Evolutionary conservation across 2,888 invertebrate genomes (phyloP), one percentile per base, ranked within the genome.

Genomic region (Lingula anatina): DNA sequence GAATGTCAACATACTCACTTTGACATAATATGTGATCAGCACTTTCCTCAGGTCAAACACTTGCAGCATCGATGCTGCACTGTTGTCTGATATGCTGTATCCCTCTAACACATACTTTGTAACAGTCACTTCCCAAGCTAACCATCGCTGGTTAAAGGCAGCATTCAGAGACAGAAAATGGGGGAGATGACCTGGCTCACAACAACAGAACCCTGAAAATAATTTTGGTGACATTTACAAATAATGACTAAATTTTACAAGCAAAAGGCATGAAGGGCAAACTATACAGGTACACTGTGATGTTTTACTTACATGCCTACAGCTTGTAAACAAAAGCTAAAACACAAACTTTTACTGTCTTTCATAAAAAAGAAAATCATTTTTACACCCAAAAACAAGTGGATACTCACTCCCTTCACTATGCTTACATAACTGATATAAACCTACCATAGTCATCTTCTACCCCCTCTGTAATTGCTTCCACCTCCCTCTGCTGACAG

Each of bases 61-160:
- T 80, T 97, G 96, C 57, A 99, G 83, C 86, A 97, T 94, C 58
- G 95, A 92, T 27, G 89, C 89, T 38, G 96, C 97, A 67, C 90
- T 89, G 81, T 97, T 99, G 79, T 99, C 97, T 1, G 92, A 90
- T 68, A 99, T 97, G 62, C 92, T 93, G 80, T 99, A 99, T 0
- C 97, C 99, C 79, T 99, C 97, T 26, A 99, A 84, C 47, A 99
- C 90, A 78, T 97, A 99, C 71, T 95, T 90, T n/a, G 93, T 87
- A 40, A 90, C 88, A 1, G 90, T 89, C 25, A 79, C 92, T 80
- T 95, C 93, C 96, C 96, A 97, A 1, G 96, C 95, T 53, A 96
- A 83, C 96, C 94, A 97, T 47, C 97, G 85, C 72, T 95, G 90
- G 68, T 89, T 89, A 81, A 94, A 99, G 58, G 95, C 94, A n/a